These are phyloP conservation scores for Caenorhabditis sp. DNA, from an alignment of 2,888 invertebrate genomes.

Conservation along the genomic window DNA sequence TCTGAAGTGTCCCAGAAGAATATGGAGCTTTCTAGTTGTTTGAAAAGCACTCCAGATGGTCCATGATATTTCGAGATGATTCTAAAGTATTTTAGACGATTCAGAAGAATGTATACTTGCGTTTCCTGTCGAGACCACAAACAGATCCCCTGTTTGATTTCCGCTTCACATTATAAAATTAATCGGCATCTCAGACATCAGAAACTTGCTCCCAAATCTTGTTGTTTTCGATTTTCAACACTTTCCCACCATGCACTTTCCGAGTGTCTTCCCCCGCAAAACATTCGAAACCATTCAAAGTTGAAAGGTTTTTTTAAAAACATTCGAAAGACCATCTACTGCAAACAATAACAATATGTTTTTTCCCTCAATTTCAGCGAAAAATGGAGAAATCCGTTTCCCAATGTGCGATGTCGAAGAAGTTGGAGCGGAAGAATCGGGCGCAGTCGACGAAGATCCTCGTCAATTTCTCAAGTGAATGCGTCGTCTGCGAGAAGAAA, in stretches of 20 bases:
- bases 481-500: conserved; percentile 93
- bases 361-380: conserved; percentile 68
- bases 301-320: conserved; percentile 1
- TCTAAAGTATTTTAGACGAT: too few species aligned
- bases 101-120: too few species aligned
- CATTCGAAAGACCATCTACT: background rate
- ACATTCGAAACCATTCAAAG: background rate
- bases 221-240: background rate
- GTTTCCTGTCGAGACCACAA: background rate
- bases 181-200: background rate
- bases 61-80: too few species aligned
- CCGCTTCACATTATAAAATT: background rate
- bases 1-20: too few species aligned
- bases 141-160: background rate
- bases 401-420: conserved; percentile 87
- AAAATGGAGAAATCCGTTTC: conserved; percentile 67
- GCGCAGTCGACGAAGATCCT: conserved; percentile 91
- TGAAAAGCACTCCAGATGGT: too few species aligned
- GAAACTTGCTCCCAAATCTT: background rate
- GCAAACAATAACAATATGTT: background rate
- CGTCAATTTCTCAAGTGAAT: conserved; percentile 92
- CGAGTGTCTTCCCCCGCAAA: background rate
- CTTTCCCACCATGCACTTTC: conserved; percentile 13
- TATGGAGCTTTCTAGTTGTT: too few species aligned
- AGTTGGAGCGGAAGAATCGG: conserved; percentile 87